phyloP scores from a whole-genome alignment of 2,113 vertebrate species.

The Fulica atra region DNA sequence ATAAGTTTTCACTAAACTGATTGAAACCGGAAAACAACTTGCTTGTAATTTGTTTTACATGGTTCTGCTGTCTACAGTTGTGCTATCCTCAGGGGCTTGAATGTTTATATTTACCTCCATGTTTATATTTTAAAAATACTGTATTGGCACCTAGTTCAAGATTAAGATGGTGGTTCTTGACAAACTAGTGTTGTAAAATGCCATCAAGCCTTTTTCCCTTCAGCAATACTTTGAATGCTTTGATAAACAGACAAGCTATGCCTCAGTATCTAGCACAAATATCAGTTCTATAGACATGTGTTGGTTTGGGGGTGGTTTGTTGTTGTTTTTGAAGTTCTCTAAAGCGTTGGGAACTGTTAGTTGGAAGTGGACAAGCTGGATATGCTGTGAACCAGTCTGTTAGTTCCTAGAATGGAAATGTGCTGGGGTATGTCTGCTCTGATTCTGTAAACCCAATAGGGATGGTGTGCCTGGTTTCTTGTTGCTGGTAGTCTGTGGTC shows the following conservation, averaged over 20 bases:
- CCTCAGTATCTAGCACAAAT: background rate
- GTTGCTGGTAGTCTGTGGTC: background rate
- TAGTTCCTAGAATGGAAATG: background rate
- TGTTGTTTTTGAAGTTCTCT: too few relatives aligned
- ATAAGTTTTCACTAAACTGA: background rate
- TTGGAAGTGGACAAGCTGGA: background rate
- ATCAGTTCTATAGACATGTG: background rate
- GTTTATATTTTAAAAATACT: background rate
- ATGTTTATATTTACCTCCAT: background rate
- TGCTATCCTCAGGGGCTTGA: background rate
- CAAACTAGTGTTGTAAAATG: background rate
- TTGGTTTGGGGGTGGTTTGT: too few relatives aligned
- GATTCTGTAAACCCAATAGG: background rate
- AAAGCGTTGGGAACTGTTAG: background rate
- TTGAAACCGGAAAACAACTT: rapidly evolving
- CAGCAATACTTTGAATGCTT: background rate
- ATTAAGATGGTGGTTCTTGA: background rate
- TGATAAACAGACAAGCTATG: background rate
- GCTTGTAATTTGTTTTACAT: background rate
- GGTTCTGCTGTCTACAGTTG: background rate
- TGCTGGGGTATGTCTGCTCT: background rate
- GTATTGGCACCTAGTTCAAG: background rate
- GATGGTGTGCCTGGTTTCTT: background rate
- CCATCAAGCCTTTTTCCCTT: background rate
- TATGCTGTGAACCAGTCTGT: background rate